Conservation (phyloP, 2,113 vertebrate species). For the Antennarius striatus region DNA sequence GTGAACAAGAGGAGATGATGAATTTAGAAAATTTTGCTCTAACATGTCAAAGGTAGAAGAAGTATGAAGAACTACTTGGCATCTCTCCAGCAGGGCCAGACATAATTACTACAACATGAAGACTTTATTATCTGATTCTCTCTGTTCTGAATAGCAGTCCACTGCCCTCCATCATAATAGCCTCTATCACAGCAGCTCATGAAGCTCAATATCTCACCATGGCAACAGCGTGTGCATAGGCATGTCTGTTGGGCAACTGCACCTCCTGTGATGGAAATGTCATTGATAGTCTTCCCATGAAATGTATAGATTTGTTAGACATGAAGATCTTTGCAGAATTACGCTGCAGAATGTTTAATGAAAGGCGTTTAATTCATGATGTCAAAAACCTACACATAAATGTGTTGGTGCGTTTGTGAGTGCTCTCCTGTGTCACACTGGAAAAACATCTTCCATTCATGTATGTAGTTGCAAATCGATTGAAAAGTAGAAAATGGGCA, state of each 20-base stretch:
- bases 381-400: neutral
- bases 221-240: constrained; percentile 31
- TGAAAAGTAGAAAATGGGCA: constrained; percentile 7
- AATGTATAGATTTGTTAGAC: neutral
- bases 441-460: neutral
- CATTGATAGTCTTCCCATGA: constrained; percentile 12
- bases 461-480: neutral
- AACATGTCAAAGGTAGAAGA: too few species aligned
- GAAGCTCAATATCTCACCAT: constrained; percentile 28
- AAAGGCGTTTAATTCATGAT: constrained; percentile 14
- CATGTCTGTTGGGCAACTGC: constrained; percentile 10
- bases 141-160: constrained; percentile 21
- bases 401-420: constrained; percentile 1
- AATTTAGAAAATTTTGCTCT: too few species aligned
- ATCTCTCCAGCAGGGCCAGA: too few species aligned
- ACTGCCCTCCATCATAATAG: constrained; percentile 5
- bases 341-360: neutral
- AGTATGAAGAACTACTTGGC: too few species aligned
- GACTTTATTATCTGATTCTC: too few species aligned
- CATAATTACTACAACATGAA: too few species aligned
- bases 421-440: neutral
- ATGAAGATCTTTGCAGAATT: neutral
- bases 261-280: neutral
- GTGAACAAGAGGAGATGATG: too few species aligned
- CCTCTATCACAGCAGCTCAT: constrained; percentile 2